These are phyloP conservation scores for Andrena trimmerana DNA, from an alignment of 2,888 invertebrate species.

Conservation along the genomic window DNA sequence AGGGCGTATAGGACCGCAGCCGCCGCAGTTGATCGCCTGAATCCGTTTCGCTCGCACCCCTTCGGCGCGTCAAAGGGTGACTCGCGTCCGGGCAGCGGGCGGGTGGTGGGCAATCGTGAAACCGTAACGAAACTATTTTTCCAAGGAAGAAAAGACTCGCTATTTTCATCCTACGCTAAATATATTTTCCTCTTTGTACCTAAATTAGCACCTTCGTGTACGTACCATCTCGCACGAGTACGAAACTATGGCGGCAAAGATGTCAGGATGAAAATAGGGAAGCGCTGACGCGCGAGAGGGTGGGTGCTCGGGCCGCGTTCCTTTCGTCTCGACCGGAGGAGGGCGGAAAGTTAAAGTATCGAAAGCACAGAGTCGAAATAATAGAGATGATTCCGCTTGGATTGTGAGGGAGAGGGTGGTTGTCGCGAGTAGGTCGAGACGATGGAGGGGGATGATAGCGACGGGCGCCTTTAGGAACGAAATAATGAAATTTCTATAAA, in stretches of 20 bases:
- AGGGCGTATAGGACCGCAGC: constrained; percentile 40
- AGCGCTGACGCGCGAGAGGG: background rate
- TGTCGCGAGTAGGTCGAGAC: background rate
- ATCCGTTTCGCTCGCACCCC: background rate
- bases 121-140: constrained; percentile 54
- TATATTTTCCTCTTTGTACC: constrained; percentile 61
- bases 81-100: background rate
- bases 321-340: background rate
- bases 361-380: background rate
- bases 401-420: background rate
- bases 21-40: constrained; percentile 39
- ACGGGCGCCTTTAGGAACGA: constrained; percentile 22
- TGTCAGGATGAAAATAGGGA: constrained; percentile 43
- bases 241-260: constrained; percentile 4
- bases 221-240: constrained; percentile 1
- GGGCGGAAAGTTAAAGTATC: background rate
- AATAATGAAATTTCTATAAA: constrained; percentile 38
- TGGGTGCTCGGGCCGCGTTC: background rate
- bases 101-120: background rate
- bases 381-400: background rate
- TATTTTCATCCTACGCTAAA: constrained; percentile 57
- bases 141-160: constrained; percentile 51
- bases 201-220: constrained; percentile 33
- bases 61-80: constrained; percentile 6
- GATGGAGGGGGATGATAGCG: background rate